Evolutionary conservation across 1,140 invertebrate species (phyloP), one percentile per base, ranked within the genome.

Genomic region (Camponotus floridanus): DNA sequence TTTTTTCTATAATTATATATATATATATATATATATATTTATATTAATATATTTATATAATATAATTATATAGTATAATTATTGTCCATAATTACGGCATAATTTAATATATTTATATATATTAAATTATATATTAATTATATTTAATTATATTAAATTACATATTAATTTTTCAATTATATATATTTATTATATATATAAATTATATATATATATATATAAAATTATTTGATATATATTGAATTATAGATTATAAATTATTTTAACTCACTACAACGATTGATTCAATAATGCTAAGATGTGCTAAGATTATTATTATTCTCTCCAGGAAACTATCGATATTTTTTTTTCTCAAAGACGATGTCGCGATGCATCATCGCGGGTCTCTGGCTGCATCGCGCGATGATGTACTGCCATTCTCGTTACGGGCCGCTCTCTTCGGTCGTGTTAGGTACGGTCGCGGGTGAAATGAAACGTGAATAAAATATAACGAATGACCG

Each of bases 401-500:
- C 15, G 21, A 42, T 51, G 61, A 78, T 65, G 61, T 61, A 68
- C 31, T 11, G 45, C 36, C 13, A 21, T 31, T 76, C 71, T 78
- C 73, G 73, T 85, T 64, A 78, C 36, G 33, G 36, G n/a, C 26
- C 42, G 36, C 39, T 62, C 26, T 74, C 48, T 73, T 74, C 57
- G 70, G 70, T 26, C 26, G 42, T 45, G 8, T 31, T 36, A 48
- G 57, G 26, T 73, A 33, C 42, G 59, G 62, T 55, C 26, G 87
- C 68, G 64, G 59, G 86, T 78, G 76, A 92, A 92, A 92, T 91
- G 91, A 91, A 91, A 88, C 89, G 86, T 91, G 92, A 93, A 93
- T 93, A 93, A 93, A 93, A 91, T 91, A 94, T 93, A 92, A 92
- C 92, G 90, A 91, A 92, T 91, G 86, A 90, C 86, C 86, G 33